A percentile compares a stretch with the other conserved stretches of the same genome.
phyloP scores from a whole-genome alignment of 1,140 invertebrate species.

The Scaptodrosophila lebanonensis region DNA sequence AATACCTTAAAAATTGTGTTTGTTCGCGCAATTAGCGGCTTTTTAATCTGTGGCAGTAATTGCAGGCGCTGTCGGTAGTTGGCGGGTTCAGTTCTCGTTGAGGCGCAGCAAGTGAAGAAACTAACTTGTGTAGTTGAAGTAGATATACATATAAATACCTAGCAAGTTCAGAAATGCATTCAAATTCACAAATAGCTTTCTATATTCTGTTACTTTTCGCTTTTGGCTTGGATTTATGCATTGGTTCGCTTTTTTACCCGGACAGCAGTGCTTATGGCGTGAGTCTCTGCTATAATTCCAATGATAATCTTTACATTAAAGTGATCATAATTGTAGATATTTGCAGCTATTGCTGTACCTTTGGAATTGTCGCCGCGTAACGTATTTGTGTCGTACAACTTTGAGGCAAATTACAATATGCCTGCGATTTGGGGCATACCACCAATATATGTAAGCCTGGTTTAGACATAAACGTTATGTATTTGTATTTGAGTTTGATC shows the following conservation, averaged over 20 bases:
- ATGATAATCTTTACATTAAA: no score
- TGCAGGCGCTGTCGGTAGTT: no score
- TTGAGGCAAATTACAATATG: constrained; percentile 84
- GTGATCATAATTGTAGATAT: constrained; percentile 78
- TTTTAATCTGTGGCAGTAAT: no score
- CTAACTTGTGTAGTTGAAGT: no score
- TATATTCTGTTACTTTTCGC: constrained; percentile 1
- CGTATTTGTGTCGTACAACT: constrained; percentile 85
- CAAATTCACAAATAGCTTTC: background rate
- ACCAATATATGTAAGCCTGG: constrained; percentile 60
- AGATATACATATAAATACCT: no score
- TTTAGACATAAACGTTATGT: constrained; percentile 16
- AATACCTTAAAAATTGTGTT: no score
- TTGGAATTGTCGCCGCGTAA: constrained; percentile 84
- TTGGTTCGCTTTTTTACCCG: constrained; percentile 27
- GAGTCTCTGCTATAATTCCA: constrained; percentile 8
- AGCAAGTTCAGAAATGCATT: background rate
- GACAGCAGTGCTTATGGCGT: constrained; percentile 64
- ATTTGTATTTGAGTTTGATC: no score
- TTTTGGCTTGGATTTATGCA: constrained; percentile 16
- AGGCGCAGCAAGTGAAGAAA: no score
- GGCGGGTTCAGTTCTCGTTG: no score
- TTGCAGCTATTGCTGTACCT: constrained; percentile 84
- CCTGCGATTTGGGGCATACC: constrained; percentile 55
- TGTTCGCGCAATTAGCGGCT: no score